Conservation (phyloP, 2,113 vertebrate genomes). For the Oreotrochilus melanogaster region DNA sequence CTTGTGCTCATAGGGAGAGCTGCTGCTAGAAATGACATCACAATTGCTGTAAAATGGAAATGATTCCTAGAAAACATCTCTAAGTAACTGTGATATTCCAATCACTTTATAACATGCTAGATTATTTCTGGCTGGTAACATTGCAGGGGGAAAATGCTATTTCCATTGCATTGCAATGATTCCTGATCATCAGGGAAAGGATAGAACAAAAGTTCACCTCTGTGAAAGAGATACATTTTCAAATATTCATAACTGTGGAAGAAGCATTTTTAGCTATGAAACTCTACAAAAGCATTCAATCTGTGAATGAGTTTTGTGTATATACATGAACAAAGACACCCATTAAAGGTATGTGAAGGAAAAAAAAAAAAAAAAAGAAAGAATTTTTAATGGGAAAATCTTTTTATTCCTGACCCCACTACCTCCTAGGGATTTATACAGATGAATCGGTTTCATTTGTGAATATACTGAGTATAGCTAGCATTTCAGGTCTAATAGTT, state of each 20-base stretch:
- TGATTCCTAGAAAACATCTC: not conserved
- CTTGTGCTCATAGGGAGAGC: not conserved
- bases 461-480: not conserved
- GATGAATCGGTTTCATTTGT: not conserved
- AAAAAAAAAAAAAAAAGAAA: not conserved
- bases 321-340: not conserved
- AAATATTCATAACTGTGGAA: slow-evolving; percentile 33
- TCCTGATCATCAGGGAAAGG: not conserved
- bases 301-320: not conserved
- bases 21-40: not conserved
- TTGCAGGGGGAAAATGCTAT: not conserved
- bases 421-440: not conserved
- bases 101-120: not conserved
- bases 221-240: slow-evolving; percentile 6
- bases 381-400: not conserved
- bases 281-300: not conserved
- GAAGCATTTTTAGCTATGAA: not conserved
- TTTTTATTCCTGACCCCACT: not conserved
- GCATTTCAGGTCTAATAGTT: not conserved
- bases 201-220: not conserved
- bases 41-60: not conserved
- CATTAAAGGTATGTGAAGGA: not conserved
- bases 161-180: slow-evolving; percentile 1
- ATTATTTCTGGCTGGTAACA: slow-evolving; percentile 18
- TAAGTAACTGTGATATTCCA: not conserved